Evolutionary conservation across 64 coral and sea anemone species (phyloP).

Genomic region (Montipora cactus): DNA sequence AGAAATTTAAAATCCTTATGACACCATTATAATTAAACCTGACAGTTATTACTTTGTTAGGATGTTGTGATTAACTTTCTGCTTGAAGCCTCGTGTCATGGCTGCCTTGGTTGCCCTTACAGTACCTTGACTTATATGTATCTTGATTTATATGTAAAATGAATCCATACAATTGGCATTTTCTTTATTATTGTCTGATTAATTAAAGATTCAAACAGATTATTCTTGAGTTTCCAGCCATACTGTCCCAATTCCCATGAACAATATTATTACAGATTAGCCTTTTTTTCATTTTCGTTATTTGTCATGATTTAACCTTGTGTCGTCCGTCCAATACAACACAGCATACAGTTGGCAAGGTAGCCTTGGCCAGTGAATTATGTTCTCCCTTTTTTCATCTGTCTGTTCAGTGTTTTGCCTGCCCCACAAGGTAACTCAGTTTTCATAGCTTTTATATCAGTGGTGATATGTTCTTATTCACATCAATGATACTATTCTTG

Average conservation of each 20-base stretch:
- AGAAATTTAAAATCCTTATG: too few species aligned
- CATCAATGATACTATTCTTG: background rate
- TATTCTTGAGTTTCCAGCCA: background rate
- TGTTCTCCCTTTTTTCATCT: constrained; percentile 86
- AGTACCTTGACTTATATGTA: too few species aligned
- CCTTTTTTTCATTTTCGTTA: constrained; percentile 29
- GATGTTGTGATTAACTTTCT: too few species aligned
- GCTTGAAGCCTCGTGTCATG: too few species aligned
- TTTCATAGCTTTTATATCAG: constrained; percentile 62
- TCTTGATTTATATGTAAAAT: too few species aligned
- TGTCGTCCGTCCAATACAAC: constrained; percentile 95
- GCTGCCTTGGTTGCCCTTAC: too few species aligned
- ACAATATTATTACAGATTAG: background rate
- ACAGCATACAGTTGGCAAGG: constrained; percentile 98
- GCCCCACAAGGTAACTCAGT: constrained; percentile 90
- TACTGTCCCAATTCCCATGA: background rate
- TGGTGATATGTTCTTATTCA: background rate
- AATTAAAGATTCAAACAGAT: background rate
- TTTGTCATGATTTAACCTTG: constrained; percentile 65
- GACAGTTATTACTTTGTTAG: too few species aligned
- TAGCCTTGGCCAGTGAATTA: constrained; percentile 96
- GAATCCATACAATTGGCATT: background rate
- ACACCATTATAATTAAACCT: too few species aligned
- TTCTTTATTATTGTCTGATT: background rate
- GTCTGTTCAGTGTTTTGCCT: constrained; percentile 85